Evolutionary conservation across 2,797 vertebrate species (phyloP).

Genomic region (Liasis olivaceus): DNA sequence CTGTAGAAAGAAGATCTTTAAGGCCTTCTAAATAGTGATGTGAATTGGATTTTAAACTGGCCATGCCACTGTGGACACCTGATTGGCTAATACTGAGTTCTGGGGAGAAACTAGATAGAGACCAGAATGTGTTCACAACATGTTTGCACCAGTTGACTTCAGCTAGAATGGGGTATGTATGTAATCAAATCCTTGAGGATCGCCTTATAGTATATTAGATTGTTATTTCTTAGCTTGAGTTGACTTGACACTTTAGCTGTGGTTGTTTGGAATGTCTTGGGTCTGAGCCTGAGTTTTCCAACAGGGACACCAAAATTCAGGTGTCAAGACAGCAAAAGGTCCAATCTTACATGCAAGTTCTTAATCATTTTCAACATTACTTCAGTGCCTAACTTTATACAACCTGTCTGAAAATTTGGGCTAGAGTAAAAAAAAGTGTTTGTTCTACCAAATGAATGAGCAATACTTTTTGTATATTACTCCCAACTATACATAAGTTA

Average conservation of each 20-base stretch:
- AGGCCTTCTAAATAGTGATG: constrained; percentile 24
- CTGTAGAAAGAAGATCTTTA: constrained; percentile 52
- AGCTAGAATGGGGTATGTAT: not conserved
- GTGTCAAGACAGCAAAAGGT: constrained; percentile 33
- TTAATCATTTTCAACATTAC: constrained; percentile 38
- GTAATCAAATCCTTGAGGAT: constrained; percentile 51
- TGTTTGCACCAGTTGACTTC: constrained; percentile 17
- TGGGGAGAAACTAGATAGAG: not conserved
- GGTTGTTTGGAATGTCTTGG: constrained; percentile 24
- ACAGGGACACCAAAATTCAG: constrained; percentile 40
- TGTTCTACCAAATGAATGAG: constrained; percentile 58
- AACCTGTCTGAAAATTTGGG: constrained; percentile 39
- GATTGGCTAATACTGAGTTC: constrained; percentile 15
- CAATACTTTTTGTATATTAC: constrained; percentile 66
- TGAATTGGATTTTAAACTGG: constrained; percentile 17
- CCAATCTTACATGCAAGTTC: constrained; percentile 27
- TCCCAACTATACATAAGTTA: constrained; percentile 64
- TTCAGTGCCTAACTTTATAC: constrained; percentile 32
- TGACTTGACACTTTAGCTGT: constrained; percentile 44
- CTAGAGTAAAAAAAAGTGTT: constrained; percentile 21
- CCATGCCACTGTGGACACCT: constrained; percentile 18
- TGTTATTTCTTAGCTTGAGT: constrained; percentile 59
- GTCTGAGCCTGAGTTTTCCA: constrained; percentile 13
- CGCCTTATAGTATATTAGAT: constrained; percentile 41
- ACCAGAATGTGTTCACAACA: not conserved